These are phyloP conservation scores for Drosophila merina DNA, from an alignment of 2,888 invertebrate species.

Conservation along the genomic window DNA sequence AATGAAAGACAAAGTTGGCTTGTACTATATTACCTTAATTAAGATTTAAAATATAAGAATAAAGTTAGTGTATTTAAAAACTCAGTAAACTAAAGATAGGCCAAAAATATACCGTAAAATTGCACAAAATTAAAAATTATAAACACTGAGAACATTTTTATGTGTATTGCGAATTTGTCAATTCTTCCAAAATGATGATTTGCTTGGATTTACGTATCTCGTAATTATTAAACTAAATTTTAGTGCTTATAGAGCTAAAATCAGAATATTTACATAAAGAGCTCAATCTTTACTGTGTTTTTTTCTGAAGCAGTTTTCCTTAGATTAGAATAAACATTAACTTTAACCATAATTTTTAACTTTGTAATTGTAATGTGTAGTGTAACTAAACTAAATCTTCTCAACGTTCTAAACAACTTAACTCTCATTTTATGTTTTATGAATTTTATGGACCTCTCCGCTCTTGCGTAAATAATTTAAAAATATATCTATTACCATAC, in stretches of 20 bases:
- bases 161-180: constrained; percentile 42
- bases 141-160: constrained; percentile 30
- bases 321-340: constrained; percentile 49
- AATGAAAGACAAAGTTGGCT: constrained; percentile 37
- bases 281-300: constrained; percentile 7
- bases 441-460: constrained; percentile 5
- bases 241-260: constrained; percentile 52
- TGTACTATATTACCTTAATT: constrained; percentile 41
- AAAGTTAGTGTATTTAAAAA: constrained; percentile 34
- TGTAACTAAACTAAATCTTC: constrained; percentile 72
- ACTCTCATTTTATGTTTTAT: neutral
- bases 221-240: constrained; percentile 46
- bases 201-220: constrained; percentile 60
- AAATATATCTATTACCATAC: constrained; percentile 68
- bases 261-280: constrained; percentile 46
- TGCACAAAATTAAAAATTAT: constrained; percentile 43
- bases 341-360: constrained; percentile 5
- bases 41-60: constrained; percentile 49
- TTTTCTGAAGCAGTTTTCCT: constrained; percentile 39
- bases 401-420: constrained; percentile 67
- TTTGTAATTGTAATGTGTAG: constrained; percentile 29
- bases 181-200: constrained; percentile 53
- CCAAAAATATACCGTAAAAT: constrained; percentile 26
- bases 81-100: constrained; percentile 4
- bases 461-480: constrained; percentile 58